Conservation (phyloP, 35 echinoderm and acorn worm species). For the Chiridota heheva region DNA sequence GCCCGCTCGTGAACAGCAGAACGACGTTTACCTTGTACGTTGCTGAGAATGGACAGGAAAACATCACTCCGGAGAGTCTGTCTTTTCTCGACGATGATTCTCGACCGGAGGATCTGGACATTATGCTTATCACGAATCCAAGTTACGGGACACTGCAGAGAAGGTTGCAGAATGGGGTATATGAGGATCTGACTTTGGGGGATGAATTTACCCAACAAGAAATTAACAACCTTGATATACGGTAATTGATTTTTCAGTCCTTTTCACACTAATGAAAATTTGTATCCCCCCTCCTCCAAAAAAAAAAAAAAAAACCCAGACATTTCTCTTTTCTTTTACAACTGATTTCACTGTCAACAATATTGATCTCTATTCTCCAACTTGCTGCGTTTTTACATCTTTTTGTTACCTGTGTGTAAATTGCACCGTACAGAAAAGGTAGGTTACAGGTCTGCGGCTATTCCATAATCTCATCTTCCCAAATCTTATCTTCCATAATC, state of each 20-base stretch:
- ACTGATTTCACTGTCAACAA: neutral
- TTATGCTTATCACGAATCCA: slow-evolving; percentile 64
- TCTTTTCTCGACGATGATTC: slow-evolving; percentile 88
- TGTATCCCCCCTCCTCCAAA: too few species aligned
- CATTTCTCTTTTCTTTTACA: neutral
- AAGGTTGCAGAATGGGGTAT: slow-evolving; percentile 28
- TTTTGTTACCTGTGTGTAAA: too few species aligned
- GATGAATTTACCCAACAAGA: slow-evolving; percentile 68
- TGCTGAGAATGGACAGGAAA: slow-evolving; percentile 52
- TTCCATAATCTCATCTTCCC: too few species aligned
- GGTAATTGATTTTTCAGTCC: slow-evolving; percentile 29
- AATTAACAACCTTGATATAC: slow-evolving; percentile 79
- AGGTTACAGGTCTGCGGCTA: too few species aligned
- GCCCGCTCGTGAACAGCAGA: slow-evolving; percentile 47
- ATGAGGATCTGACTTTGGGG: slow-evolving; percentile 55
- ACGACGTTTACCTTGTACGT: slow-evolving; percentile 61
- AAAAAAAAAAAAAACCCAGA: too few species aligned
- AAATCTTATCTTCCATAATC: too few species aligned
- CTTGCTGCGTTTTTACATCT: too few species aligned
- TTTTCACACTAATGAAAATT: neutral
- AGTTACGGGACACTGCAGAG: slow-evolving; percentile 69
- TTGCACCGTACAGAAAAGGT: too few species aligned
- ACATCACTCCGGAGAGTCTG: slow-evolving; percentile 56
- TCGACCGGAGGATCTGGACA: slow-evolving; percentile 52
- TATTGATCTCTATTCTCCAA: too few species aligned